phyloP scores from a whole-genome alignment of 2,888 invertebrate species.

The Philaethria dido region DNA sequence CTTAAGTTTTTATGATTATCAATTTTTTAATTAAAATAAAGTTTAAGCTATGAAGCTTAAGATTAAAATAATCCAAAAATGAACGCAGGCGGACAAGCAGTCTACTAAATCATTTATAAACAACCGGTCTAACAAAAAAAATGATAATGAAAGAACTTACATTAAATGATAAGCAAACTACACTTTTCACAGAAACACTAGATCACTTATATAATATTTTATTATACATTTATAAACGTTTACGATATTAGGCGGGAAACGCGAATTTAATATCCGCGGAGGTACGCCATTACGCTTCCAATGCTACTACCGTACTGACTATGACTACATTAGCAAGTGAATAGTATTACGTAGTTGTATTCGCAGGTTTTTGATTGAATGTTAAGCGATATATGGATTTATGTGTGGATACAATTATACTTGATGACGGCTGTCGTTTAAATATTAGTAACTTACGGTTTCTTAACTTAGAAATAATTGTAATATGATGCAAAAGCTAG shows the following conservation, averaged over 20 bases:
- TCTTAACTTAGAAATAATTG: no score
- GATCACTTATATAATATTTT: conserved; percentile 1
- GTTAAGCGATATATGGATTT: conserved; percentile 7
- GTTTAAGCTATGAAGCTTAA: no score
- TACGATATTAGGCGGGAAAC: conserved; percentile 20
- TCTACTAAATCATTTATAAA: not conserved
- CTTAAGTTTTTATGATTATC: no score
- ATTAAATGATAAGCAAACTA: not conserved
- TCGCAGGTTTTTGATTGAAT: conserved; percentile 19
- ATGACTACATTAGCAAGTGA: conserved; percentile 15
- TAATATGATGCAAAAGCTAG: no score
- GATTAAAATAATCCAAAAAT: no score
- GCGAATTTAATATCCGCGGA: conserved; percentile 4
- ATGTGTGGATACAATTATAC: not conserved
- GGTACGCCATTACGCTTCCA: conserved; percentile 24
- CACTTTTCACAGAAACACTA: not conserved
- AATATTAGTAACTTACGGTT: not conserved
- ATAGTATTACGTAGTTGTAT: conserved; percentile 23
- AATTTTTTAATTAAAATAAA: no score
- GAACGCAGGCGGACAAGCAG: no score
- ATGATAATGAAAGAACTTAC: not conserved
- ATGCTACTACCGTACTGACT: conserved; percentile 29
- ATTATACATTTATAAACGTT: not conserved
- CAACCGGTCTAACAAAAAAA: not conserved
- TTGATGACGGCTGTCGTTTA: not conserved